Conservation (phyloP, 2,888 invertebrate genomes). For the Neuroscelio doddi region DNA sequence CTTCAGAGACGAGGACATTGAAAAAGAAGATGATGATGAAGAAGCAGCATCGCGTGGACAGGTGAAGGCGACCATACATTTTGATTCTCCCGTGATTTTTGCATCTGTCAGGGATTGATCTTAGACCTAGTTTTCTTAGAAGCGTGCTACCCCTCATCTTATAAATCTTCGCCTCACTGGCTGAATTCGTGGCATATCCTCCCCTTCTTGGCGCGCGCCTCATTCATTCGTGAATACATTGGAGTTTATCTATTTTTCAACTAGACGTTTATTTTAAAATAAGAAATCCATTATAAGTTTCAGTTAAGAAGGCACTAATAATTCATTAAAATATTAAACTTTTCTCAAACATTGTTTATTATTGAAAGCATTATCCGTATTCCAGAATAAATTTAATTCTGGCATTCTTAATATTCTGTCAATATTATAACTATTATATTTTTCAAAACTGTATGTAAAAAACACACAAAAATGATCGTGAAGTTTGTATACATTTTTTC, state of each 20-base stretch:
- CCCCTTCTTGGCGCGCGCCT: not conserved
- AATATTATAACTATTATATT: too few species aligned
- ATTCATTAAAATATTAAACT: too few species aligned
- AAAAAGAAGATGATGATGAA: slow-evolving; percentile 27
- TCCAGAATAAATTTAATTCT: too few species aligned
- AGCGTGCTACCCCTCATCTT: slow-evolving; percentile 54
- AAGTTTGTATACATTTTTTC: too few species aligned
- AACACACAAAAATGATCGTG: too few species aligned
- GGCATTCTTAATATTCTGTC: too few species aligned
- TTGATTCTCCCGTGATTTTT: slow-evolving; percentile 67
- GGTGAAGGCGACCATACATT: slow-evolving; percentile 60
- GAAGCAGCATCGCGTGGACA: slow-evolving; percentile 66
- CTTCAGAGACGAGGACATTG: slow-evolving; percentile 23
- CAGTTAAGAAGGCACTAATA: too few species aligned
- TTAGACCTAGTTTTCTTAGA: slow-evolving; percentile 62
- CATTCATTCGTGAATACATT: not conserved
- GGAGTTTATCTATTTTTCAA: not conserved
- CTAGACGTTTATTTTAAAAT: too few species aligned
- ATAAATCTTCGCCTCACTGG: slow-evolving; percentile 41
- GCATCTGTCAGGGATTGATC: slow-evolving; percentile 69
- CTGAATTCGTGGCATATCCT: slow-evolving; percentile 5
- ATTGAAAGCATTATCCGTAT: too few species aligned
- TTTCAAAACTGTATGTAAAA: too few species aligned
- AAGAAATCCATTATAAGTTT: too few species aligned
- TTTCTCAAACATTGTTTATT: too few species aligned